Evolutionary conservation across 1,140 invertebrate species (phyloP), one percentile per base, ranked within the genome.

Genomic region (Drosophila navojoa): DNA sequence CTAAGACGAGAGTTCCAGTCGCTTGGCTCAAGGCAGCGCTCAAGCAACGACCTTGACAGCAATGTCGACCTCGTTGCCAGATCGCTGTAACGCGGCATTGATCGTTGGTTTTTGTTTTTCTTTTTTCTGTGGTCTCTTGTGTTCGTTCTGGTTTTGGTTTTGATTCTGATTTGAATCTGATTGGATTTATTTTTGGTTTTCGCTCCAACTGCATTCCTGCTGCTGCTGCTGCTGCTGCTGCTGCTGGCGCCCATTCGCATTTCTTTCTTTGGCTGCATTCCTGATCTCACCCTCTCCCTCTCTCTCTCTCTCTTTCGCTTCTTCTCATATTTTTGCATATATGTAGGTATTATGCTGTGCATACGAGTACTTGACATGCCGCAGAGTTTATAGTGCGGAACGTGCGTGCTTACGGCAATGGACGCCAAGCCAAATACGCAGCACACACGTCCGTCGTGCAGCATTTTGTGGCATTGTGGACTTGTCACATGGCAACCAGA

Each of bases 371-470:
- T 85, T 85, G 80, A 80, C 55, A 85, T 84, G 73, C 81, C 81
- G 27, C 52, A 22, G 73, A 77, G 73, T 84, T 84, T 84, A 77
- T 84, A 84, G 81, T 84, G 81, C 81, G 64, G 77, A 84, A 84
- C 81, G 63, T 68, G 74, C 49, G 72, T 71, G 72, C 55, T 42
- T 53, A 25, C 44, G 52, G n/a, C 53, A 71, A 53, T 60, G 57
- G 29, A n/a, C 38, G 45, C 22, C 25, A 58, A 16, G 67, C 25
- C 42, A 44, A 44, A 44, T 15, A 44, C 42, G 15, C 42, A 44
- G 42, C 25, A 54, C 42, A 32, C 59, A 44, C 7, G 22, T 27
- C 57, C 7, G 22, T 27, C 57, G 22, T 16, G 40, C 52, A 29
- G 50, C 29, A 35, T 53, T 53, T 35, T 7, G 50, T 53, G 50